phyloP scores from a whole-genome alignment of 2,888 invertebrate genomes.

The Byasa hedistus region DNA sequence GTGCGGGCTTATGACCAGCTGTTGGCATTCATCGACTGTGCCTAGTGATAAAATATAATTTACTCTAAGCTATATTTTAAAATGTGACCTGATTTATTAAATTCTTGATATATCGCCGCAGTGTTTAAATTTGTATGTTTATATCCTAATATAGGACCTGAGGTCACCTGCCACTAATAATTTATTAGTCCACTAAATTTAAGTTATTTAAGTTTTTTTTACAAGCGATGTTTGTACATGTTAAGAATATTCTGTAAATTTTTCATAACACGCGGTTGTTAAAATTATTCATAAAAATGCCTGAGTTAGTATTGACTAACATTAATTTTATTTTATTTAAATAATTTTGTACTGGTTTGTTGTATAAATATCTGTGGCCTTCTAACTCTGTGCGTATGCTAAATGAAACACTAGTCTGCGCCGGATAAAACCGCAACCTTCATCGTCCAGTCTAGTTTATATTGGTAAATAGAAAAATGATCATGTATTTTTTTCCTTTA shows the following conservation, averaged over 20 bases:
- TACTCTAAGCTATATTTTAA: too few relatives aligned
- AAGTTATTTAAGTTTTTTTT: too few relatives aligned
- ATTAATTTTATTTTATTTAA: neutral
- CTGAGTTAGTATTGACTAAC: neutral
- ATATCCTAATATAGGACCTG: conserved; percentile 32
- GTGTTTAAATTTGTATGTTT: conserved; percentile 30
- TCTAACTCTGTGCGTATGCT: conserved; percentile 6
- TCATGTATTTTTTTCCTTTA: neutral
- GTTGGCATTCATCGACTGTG: too few relatives aligned
- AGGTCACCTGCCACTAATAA: conserved; percentile 31
- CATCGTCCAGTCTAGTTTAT: neutral
- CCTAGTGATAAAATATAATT: too few relatives aligned
- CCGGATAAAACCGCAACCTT: conserved; percentile 14
- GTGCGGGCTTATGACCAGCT: too few relatives aligned
- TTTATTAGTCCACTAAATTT: conserved; percentile 7
- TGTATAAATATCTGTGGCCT: conserved; percentile 6
- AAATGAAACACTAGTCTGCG: neutral
- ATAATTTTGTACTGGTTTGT: conserved; percentile 1
- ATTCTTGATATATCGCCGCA: conserved; percentile 34
- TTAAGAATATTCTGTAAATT: too few relatives aligned
- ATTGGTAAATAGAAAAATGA: neutral
- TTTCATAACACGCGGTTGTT: neutral
- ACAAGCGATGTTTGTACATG: too few relatives aligned
- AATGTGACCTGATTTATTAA: conserved; percentile 33
- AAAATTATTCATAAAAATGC: neutral